Conservation (phyloP, 2,797 vertebrate genomes). For the Rhincodon typus region DNA sequence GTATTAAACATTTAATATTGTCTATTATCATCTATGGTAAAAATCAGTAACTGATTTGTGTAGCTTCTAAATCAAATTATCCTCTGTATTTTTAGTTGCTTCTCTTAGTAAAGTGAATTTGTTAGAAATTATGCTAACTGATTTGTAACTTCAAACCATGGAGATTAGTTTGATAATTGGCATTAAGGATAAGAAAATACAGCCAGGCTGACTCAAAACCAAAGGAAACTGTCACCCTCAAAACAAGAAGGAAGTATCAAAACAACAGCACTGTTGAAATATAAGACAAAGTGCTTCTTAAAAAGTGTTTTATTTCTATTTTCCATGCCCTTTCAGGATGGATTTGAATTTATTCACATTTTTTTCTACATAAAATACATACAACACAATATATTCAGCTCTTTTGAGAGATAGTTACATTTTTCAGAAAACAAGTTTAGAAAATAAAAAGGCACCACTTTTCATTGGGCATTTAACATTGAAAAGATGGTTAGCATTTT, state of each 20-base stretch:
- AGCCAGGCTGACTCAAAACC: neutral
- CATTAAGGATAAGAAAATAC: neutral
- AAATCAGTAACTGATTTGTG: neutral
- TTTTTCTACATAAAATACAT: neutral
- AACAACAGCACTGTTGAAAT: neutral
- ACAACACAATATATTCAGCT: neutral
- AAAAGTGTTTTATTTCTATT: neutral
- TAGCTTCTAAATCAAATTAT: neutral
- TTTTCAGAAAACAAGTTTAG: neutral
- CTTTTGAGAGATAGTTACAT: neutral
- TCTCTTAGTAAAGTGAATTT: neutral
- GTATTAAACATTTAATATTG: neutral
- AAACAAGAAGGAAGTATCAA: neutral
- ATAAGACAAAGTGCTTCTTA: conserved; percentile 4
- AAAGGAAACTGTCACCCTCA: neutral
- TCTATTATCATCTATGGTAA: neutral
- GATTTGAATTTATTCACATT: neutral
- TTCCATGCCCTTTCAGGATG: neutral
- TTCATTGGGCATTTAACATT: neutral
- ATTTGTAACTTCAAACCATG: neutral
- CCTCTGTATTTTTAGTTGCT: neutral
- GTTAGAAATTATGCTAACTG: neutral
- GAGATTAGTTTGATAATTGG: neutral
- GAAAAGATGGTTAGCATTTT: neutral
- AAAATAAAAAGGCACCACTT: neutral